Conservation (phyloP, 2,888 invertebrate species). For the Sminthurinus aureus region DNA sequence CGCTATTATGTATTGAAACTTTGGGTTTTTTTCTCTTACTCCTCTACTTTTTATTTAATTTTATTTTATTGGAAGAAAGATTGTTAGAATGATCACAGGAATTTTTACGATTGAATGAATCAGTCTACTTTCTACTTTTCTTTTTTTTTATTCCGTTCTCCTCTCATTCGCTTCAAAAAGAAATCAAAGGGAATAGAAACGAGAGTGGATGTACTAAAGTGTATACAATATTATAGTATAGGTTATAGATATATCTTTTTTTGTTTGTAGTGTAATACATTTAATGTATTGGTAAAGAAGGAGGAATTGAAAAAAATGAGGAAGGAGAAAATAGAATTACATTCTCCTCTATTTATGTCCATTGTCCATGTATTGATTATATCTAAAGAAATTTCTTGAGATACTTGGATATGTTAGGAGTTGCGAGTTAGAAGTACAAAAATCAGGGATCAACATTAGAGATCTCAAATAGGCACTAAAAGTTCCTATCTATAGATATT, state of each 20-base stretch:
- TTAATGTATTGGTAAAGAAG: too few relatives aligned
- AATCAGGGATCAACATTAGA: too few relatives aligned
- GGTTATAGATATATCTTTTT: too few relatives aligned
- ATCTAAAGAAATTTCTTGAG: background rate
- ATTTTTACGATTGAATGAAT: constrained; percentile 16
- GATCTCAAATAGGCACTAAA: too few relatives aligned
- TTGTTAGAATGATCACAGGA: background rate
- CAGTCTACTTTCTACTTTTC: background rate
- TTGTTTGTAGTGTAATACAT: too few relatives aligned
- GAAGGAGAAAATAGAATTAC: too few relatives aligned
- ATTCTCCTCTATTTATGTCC: too few relatives aligned
- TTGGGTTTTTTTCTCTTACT: background rate
- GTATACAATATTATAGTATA: background rate
- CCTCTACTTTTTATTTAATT: background rate
- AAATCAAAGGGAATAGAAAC: background rate
- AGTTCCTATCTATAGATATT: too few relatives aligned
- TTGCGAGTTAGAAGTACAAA: too few relatives aligned
- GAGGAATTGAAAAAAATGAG: background rate
- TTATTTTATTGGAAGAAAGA: background rate
- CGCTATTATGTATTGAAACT: background rate
- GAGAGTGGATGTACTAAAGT: background rate
- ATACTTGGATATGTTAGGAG: too few relatives aligned
- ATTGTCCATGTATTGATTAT: too few relatives aligned
- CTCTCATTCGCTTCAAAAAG: background rate
- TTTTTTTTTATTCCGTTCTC: background rate